Evolutionary conservation across 1,140 invertebrate species (phyloP).

Genomic region (Sminthurides bifidus): DNA sequence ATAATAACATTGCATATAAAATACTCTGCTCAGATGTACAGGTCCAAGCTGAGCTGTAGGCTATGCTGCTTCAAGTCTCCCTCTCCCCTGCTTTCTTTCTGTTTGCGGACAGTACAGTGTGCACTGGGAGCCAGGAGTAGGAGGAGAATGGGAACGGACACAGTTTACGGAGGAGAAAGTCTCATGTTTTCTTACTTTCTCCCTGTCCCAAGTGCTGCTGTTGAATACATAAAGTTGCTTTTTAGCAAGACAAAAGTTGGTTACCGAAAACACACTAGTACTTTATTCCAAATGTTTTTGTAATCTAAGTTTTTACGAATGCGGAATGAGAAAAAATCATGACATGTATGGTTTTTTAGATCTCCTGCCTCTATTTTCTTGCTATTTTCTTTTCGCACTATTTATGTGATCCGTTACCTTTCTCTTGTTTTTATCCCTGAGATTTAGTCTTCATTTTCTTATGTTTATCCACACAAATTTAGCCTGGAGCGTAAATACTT

Average conservation of each 20-base stretch:
- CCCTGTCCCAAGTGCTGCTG: conserved; percentile 18
- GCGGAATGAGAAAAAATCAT: conserved; percentile 29
- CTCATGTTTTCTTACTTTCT: conserved; percentile 10
- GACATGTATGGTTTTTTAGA: conserved; percentile 14
- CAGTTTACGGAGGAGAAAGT: too few species aligned
- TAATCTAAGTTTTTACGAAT: conserved; percentile 28
- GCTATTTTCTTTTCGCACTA: neutral
- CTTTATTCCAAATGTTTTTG: conserved; percentile 27
- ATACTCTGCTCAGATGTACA: conserved; percentile 31
- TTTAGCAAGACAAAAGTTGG: conserved; percentile 23
- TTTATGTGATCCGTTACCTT: neutral
- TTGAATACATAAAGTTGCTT: conserved; percentile 29
- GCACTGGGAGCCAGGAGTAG: too few species aligned
- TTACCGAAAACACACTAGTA: conserved; percentile 28
- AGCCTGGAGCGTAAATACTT: too few species aligned
- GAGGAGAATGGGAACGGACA: too few species aligned
- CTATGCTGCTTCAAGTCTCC: too few species aligned
- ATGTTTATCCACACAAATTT: too few species aligned
- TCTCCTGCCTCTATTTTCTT: conserved; percentile 5
- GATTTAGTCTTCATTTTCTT: too few species aligned
- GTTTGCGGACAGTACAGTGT: neutral
- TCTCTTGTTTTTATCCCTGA: too few species aligned
- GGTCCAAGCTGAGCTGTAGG: conserved; percentile 12
- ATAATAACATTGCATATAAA: conserved; percentile 33
- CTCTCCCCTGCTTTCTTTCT: neutral